Evolutionary conservation across 1,140 invertebrate species (phyloP), one percentile per base, ranked within the genome.

Genomic region (Listronotus bonariensis): DNA sequence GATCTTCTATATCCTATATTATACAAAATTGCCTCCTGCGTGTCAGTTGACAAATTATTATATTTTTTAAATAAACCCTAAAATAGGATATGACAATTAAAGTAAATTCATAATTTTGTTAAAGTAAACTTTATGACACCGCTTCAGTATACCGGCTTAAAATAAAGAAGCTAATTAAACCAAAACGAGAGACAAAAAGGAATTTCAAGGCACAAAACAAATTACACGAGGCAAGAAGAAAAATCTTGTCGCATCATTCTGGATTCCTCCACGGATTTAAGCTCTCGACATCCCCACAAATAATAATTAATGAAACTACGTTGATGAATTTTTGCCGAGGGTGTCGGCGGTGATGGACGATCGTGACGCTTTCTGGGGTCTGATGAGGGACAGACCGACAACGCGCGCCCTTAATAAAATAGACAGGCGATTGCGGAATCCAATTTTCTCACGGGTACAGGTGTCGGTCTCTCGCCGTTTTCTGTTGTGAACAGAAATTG

Each of bases 371-470:
- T 31, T 53, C 49, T 62, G 59, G 38, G 54, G 49, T 26, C 45
- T 51, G 45, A 51, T 51, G 45, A 51, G 57, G 48, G 57, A 40
- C 57, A 60, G 48, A 36, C 48, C 14, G 59, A 18, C 34, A 48
- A 62, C 49, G 51, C 52, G 51, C 20, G 32, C 42, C 46, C 59
- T 62, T 62, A 62, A 53, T 62, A 62, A 62, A 62, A 62, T 49
- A 62, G 59, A 53, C 51, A 53, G 59, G 59, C 51, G 59, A 62
- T 62, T 62, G 59, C 59, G 49, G 49, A 62, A 62, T 62, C 51
- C 59, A 62, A 62, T 62, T 62, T 62, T 62, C 59, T 62, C 59
- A 53, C 59, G 59, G 59, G 59, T 53, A 53, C 59, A 62, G 59
- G 59, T 62, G 59, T 62, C 59, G 40, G 59, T 38, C 52, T 52